phyloP scores from a whole-genome alignment of 2,888 invertebrate species.

The Agonopterix subpropinquella region DNA sequence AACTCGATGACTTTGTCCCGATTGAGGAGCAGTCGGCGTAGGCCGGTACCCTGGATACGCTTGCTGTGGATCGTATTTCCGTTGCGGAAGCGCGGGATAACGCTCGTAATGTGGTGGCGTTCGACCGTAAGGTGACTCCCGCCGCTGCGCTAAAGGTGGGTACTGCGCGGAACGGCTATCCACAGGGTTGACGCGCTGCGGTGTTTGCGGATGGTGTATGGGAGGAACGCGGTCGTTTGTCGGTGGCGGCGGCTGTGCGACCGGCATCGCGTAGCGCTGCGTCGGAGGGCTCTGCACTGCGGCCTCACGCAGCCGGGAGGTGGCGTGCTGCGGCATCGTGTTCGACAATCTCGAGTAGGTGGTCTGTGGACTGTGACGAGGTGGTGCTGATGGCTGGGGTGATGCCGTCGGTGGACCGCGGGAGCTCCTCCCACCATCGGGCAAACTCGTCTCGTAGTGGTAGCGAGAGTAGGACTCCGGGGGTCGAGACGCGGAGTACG shows the following conservation, averaged over 20 bases:
- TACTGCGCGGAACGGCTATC: constrained; percentile 51
- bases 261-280: constrained; percentile 47
- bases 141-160: constrained; percentile 42
- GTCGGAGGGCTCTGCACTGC: constrained; percentile 48
- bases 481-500: constrained; percentile 53
- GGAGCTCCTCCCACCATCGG: constrained; percentile 44
- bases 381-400: constrained; percentile 50
- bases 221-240: constrained; percentile 68
- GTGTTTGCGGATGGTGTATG: constrained; percentile 57
- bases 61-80: constrained; percentile 65
- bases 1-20: constrained; percentile 49
- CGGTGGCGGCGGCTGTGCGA: constrained; percentile 51
- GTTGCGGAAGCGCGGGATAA: constrained; percentile 43
- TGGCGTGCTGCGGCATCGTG: constrained; percentile 51
- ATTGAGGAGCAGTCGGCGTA: constrained; percentile 35
- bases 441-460: constrained; percentile 46
- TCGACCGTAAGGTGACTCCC: constrained; percentile 51
- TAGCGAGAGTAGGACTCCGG: constrained; percentile 54
- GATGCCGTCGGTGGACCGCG: constrained; percentile 44
- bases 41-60: constrained; percentile 63
- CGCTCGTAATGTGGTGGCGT: constrained; percentile 52
- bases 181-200: constrained; percentile 36
- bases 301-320: constrained; percentile 49
- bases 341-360: constrained; percentile 56
- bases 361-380: constrained; percentile 58